Evolutionary conservation across 2,113 vertebrate genomes (phyloP), one percentile per base, ranked within the genome.

Genomic region (Semicossyphus pulcher): DNA sequence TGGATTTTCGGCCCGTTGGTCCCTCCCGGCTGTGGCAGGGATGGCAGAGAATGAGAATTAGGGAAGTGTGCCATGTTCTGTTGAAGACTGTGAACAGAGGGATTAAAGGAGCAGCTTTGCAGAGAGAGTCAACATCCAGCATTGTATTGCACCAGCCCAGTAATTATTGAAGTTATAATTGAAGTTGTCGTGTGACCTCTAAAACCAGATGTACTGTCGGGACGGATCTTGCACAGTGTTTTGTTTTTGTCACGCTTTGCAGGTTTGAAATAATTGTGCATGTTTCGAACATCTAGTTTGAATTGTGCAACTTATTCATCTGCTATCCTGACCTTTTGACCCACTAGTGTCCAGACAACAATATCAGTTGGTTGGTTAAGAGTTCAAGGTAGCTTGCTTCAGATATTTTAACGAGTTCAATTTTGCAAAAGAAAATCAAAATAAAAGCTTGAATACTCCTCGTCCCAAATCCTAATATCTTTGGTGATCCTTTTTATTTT

Each of bases 151-250:
- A 63, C 49, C 58, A 44, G 72, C 57, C 63, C 66, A 53, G 71
- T 81, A 77, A 89, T 86, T 78, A 86, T 61, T 48, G 54, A 59
- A 76, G 78, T 48, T 82, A 59, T 80, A 85, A 81, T 74, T 88
- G 63, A 77, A 73, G 63, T 51, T 78, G 69, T 76, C 57, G 69
- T 64, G 37, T 86, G 79, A 82, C 83, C 85, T 83, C 59, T 59
- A 61, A 56, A 79, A 56, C 31, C 57, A 61, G 45, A 34, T 49
- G 53, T 2, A 45, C 42, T 37, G 34, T 7, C 8, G 25, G 42
- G 37, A 45, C 11, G 14, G 51, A 5, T n/a, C n/a, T n/a, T n/a
- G 26, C 53, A 48, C 62, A 12, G 1, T 4, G 29, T 49, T 11
- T 14, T 36, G 6, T 6, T 61, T 28, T 18, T 57, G 44, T 4